These are phyloP conservation scores for Prosopocoilus inquinatus DNA, from an alignment of 2,888 invertebrate species.

Conservation along the genomic window DNA sequence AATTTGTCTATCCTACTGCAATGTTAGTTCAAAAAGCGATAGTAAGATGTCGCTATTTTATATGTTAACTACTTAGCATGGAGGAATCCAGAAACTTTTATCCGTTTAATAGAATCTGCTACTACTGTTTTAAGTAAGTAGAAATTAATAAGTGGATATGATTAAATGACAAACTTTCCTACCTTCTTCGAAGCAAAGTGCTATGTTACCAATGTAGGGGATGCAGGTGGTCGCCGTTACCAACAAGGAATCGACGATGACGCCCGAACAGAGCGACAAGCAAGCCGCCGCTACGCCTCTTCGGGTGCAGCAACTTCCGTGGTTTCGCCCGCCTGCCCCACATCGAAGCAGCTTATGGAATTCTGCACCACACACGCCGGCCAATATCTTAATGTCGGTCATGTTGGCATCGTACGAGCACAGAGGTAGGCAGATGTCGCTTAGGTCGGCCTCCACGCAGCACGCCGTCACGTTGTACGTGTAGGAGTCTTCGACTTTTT, in stretches of 20 bases:
- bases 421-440: slow-evolving; percentile 69
- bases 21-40: too few species aligned
- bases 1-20: too few species aligned
- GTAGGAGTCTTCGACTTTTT: slow-evolving; percentile 59
- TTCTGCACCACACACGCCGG: slow-evolving; percentile 72
- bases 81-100: too few species aligned
- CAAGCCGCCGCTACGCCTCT: slow-evolving; percentile 70
- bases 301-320: slow-evolving; percentile 70
- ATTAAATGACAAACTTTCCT: slow-evolving; percentile 20
- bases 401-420: slow-evolving; percentile 82
- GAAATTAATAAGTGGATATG: too few species aligned
- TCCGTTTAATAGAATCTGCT: too few species aligned
- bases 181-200: slow-evolving; percentile 86
- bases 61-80: too few species aligned
- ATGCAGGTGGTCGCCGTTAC: slow-evolving; percentile 69
- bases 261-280: slow-evolving; percentile 71
- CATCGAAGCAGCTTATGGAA: slow-evolving; percentile 70
- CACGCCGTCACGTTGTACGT: slow-evolving; percentile 79
- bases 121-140: too few species aligned
- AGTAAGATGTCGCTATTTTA: too few species aligned
- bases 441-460: slow-evolving; percentile 69
- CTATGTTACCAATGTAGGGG: slow-evolving; percentile 79
- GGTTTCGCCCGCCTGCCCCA: slow-evolving; percentile 68
- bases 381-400: slow-evolving; percentile 72
- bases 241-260: slow-evolving; percentile 58